Evolutionary conservation across 2,797 vertebrate genomes (phyloP).

Genomic region (Melanotaenia nigrans): DNA sequence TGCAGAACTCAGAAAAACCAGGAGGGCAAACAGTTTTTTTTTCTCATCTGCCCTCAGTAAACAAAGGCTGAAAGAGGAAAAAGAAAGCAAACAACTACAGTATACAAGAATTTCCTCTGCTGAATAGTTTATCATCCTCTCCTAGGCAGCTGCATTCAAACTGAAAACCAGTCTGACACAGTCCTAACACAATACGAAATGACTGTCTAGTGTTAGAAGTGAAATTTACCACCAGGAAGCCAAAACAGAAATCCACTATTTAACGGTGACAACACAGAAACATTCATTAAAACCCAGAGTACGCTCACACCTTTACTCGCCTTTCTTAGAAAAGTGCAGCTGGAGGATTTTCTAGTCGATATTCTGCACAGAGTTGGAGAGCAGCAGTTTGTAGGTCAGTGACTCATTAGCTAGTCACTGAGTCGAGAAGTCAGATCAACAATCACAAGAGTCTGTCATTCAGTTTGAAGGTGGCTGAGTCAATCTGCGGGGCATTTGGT

Average conservation of each 20-base stretch:
- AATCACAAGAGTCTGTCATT: constrained; percentile 32
- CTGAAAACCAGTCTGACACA: constrained; percentile 18
- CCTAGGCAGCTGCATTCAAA: constrained; percentile 39
- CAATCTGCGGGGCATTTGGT: neutral
- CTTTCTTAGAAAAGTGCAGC: constrained; percentile 24
- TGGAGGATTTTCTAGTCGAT: constrained; percentile 33
- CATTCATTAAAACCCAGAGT: constrained; percentile 12
- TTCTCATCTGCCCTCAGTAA: constrained; percentile 58
- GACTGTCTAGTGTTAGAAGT: constrained; percentile 11
- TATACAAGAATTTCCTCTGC: constrained; percentile 63
- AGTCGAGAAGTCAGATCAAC: constrained; percentile 51
- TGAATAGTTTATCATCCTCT: constrained; percentile 36
- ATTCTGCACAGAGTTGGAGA: constrained; percentile 29
- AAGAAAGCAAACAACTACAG: constrained; percentile 66
- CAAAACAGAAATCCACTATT: constrained; percentile 16
- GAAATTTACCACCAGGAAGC: constrained; percentile 6
- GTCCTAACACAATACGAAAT: constrained; percentile 27
- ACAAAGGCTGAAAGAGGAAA: constrained; percentile 48
- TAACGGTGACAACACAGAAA: constrained; percentile 1
- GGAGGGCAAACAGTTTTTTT: constrained; percentile 29
- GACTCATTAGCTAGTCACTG: constrained; percentile 60
- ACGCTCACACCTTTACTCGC: constrained; percentile 17
- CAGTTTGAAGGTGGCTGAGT: constrained; percentile 39
- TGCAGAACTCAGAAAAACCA: constrained; percentile 24
- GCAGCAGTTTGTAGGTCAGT: constrained; percentile 68